A percentile compares a stretch with the other conserved stretches of the same genome.
phyloP scores from a whole-genome alignment of 2,113 vertebrate species.

The Petrocephalus zakoni region DNA sequence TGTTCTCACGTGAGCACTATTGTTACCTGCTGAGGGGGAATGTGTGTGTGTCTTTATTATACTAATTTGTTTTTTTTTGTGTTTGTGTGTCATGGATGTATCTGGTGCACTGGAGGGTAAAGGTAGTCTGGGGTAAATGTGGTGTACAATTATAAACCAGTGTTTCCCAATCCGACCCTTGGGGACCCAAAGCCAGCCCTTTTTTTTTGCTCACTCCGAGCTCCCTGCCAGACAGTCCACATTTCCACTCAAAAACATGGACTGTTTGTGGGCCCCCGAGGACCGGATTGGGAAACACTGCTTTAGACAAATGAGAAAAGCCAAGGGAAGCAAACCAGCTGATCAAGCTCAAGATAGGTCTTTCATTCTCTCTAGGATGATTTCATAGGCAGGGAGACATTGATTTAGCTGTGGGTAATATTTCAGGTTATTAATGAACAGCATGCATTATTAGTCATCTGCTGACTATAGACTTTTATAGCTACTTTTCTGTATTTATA shows the following conservation, averaged over 20 bases:
- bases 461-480: not conserved
- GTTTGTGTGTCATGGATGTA: not conserved
- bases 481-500: not conserved
- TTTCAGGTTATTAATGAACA: constrained; percentile 5
- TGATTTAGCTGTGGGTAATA: constrained; percentile 10
- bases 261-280: no score
- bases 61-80: not conserved
- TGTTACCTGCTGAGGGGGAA: not conserved
- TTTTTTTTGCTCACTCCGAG: no score
- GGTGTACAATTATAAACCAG: not conserved
- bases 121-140: not conserved
- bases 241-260: no score
- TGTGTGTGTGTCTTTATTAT: not conserved
- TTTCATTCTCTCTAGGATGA: not conserved
- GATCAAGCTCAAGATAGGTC: not conserved
- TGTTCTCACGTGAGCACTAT: not conserved
- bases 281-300: no score
- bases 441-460: not conserved
- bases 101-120: not conserved
- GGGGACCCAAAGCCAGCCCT: no score
- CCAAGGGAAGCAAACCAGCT: constrained; percentile 1
- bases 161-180: no score
- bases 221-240: no score
- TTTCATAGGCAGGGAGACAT: not conserved
- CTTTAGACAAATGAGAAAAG: not conserved